phyloP scores from a whole-genome alignment of 1,140 invertebrate species.

The Leptinotarsa lineolata region DNA sequence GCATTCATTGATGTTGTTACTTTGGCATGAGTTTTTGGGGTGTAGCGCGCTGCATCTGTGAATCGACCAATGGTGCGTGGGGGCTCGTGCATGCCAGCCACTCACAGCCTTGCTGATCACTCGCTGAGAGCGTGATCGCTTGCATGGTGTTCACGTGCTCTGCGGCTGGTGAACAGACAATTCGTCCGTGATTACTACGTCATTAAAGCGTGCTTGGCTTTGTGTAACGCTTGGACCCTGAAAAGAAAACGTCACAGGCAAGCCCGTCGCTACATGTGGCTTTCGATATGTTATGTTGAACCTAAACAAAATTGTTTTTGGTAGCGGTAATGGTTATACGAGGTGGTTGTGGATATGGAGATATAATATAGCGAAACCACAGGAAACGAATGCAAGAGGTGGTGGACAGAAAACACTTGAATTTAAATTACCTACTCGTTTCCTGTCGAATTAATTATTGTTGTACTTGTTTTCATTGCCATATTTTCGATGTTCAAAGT shows the following conservation, averaged over 20 bases:
- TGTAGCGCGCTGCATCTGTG: conserved; percentile 39
- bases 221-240: background rate
- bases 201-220: conserved; percentile 55
- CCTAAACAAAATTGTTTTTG: too few species aligned
- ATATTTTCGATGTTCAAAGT: too few species aligned
- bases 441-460: too few species aligned
- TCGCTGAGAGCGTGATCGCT: conserved; percentile 58
- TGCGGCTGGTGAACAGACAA: conserved; percentile 58
- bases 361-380: too few species aligned
- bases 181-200: conserved; percentile 58
- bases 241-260: conserved; percentile 8
- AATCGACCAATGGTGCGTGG: conserved; percentile 57
- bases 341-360: too few species aligned
- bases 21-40: conserved; percentile 45
- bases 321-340: too few species aligned
- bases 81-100: conserved; percentile 58
- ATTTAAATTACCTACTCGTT: too few species aligned
- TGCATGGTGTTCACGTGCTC: conserved; percentile 65
- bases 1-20: conserved; percentile 48
- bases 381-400: too few species aligned
- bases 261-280: background rate
- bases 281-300: too few species aligned
- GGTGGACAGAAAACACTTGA: too few species aligned
- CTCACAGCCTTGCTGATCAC: conserved; percentile 56
- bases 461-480: too few species aligned